Conservation (phyloP, 1,140 invertebrate genomes). For the Apocrypta bakeri region DNA sequence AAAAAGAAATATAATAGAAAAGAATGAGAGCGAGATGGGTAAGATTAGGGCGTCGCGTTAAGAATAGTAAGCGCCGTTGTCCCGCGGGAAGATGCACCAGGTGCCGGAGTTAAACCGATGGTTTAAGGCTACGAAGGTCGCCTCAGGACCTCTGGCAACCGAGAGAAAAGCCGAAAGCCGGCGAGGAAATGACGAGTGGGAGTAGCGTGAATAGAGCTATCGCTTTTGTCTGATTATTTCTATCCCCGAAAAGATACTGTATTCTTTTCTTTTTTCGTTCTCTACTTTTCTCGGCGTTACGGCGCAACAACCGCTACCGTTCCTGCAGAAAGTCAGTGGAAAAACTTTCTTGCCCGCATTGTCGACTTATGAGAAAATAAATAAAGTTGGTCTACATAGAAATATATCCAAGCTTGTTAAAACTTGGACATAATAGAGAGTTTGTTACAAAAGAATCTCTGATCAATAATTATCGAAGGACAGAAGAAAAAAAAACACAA, state of each 20-base stretch:
- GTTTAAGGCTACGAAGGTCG: constrained; percentile 32
- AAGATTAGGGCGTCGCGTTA: constrained; percentile 46
- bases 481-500: neutral
- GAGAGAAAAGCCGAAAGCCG: constrained; percentile 6
- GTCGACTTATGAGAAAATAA: no score
- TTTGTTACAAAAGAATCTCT: neutral
- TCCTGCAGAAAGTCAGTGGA: no score
- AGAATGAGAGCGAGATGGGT: constrained; percentile 29
- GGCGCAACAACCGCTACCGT: no score
- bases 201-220: constrained; percentile 5
- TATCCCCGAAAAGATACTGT: neutral
- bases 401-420: no score
- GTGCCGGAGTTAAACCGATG: constrained; percentile 45
- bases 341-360: no score
- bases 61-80: constrained; percentile 47
- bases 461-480: neutral
- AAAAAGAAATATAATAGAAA: constrained; percentile 50
- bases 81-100: constrained; percentile 46
- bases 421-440: no score
- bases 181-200: neutral
- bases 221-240: neutral
- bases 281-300: neutral
- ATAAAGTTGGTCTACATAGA: no score
- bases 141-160: neutral
- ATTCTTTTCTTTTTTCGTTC: neutral